phyloP scores from a whole-genome alignment of 64 coral and sea anemone genomes.

The Stylophora pistillata region DNA sequence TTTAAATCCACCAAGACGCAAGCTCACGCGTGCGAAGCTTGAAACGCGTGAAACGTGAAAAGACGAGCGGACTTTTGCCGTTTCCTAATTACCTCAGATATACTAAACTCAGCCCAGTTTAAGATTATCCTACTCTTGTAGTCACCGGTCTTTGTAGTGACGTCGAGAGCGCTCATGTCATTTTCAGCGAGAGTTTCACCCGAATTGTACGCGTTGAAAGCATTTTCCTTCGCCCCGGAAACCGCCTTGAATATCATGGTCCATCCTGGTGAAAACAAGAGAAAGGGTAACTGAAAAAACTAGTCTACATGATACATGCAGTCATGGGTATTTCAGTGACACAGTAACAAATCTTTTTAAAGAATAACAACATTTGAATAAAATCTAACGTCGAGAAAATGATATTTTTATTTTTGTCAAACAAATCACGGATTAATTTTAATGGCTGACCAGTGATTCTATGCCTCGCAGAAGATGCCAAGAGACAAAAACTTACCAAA shows the following conservation, averaged over 20 bases:
- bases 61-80: too few species aligned
- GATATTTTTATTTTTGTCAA: too few species aligned
- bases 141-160: background rate
- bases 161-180: conserved; percentile 4
- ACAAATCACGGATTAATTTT: too few species aligned
- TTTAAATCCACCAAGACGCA: too few species aligned
- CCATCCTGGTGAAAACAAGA: conserved; percentile 11
- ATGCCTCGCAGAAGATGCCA: too few species aligned
- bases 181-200: background rate
- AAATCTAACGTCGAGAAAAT: too few species aligned
- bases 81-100: background rate
- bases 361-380: too few species aligned
- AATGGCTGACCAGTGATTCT: too few species aligned
- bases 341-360: too few species aligned
- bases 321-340: background rate
- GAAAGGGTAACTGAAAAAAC: background rate
- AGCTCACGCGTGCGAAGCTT: too few species aligned
- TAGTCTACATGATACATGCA: background rate
- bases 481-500: too few species aligned
- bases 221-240: background rate
- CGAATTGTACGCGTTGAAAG: background rate
- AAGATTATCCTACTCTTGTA: conserved; percentile 37
- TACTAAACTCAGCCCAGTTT: background rate
- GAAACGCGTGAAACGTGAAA: too few species aligned
- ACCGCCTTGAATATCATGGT: conserved; percentile 51